Percentiles rank a stretch among this genome's conserved stretches.
Evolutionary conservation across 2,888 invertebrate species (phyloP).

Genomic region (Clanis bilineata): DNA sequence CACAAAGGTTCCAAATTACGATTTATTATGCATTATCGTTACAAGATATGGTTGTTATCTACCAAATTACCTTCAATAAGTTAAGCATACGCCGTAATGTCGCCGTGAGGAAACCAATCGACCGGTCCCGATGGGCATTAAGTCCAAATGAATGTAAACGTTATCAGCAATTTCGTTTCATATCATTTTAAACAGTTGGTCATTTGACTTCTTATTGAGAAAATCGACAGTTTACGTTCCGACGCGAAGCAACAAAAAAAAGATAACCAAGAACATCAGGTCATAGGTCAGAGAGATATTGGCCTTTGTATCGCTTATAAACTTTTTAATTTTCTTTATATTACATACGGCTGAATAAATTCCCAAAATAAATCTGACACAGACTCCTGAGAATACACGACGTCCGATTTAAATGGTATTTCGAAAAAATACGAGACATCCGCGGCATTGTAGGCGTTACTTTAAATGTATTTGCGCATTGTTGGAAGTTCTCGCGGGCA

Average conservation of each 20-base stretch:
- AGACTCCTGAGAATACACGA: constrained; percentile 41
- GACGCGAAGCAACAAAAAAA: constrained; percentile 8
- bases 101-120: constrained; percentile 38
- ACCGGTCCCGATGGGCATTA: constrained; percentile 45
- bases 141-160: constrained; percentile 46
- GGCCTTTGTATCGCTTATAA: constrained; percentile 31
- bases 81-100: constrained; percentile 55
- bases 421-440: constrained; percentile 64
- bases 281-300: constrained; percentile 27
- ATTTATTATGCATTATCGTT: constrained; percentile 53
- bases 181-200: constrained; percentile 47
- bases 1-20: constrained; percentile 41
- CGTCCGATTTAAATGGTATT: constrained; percentile 61
- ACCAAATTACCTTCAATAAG: constrained; percentile 64
- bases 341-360: constrained; percentile 32
- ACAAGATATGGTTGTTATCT: constrained; percentile 55
- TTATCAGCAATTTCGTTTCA: constrained; percentile 59
- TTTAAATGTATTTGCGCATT: constrained; percentile 73
- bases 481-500: constrained; percentile 62
- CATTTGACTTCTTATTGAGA: constrained; percentile 4
- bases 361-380: constrained; percentile 53
- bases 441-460: constrained; percentile 62
- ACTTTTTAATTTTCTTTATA: constrained; percentile 24
- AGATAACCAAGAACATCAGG: constrained; percentile 17
- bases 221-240: constrained; percentile 4